Evolutionary conservation across 2,888 invertebrate genomes (phyloP), one percentile per base, ranked within the genome.

Genomic region (Caenorhabditis sp.): DNA sequence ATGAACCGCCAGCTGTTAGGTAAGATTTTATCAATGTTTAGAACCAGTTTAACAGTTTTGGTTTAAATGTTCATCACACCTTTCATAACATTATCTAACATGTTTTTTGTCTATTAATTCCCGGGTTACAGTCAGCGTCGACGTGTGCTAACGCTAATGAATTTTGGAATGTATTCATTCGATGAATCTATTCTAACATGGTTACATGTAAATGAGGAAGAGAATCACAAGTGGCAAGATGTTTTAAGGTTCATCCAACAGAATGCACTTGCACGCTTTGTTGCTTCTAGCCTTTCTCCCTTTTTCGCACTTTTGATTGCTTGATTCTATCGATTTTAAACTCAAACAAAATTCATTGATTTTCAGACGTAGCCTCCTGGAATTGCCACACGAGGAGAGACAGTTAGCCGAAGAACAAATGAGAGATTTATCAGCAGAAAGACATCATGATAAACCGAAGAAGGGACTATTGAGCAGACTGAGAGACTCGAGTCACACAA

Each of bases 151-250:
- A 85, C 84, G 58, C 78, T 86, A 70, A 71, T 86, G 81, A 81
- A 81, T 70, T 87, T 84, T 62, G 87, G 87, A 66, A 71, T 87
- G 81, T 78, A 81, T 69, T 78, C 83, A 50, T 84, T 84, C 70
- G 86, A 86, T 64, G 86, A 86, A 64, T 76, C 83, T 12, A 73
- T 87, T 27, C 78, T 86, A 58, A 81, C 84, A 51, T 83, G 83
- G 86, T 77, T 87, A 37, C 79, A 81, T 26, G 75, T 78, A 53
- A 82, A 85, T 58, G 83, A 81, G 27, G 79, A 82, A 62, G 78
- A 82, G 49, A 78, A 77, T 57, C 69, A 81, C 60, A 76, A 73
- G 49, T 83, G 80, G 81, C 66, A 81, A 60, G 66, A 71, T 53
- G 65, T 76, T 68, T 71, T 76, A 60, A 68, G 73, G 73, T 74